Conservation (phyloP, 35 echinoderm and acorn worm species). For the Heliocidaris tuberculata region DNA sequence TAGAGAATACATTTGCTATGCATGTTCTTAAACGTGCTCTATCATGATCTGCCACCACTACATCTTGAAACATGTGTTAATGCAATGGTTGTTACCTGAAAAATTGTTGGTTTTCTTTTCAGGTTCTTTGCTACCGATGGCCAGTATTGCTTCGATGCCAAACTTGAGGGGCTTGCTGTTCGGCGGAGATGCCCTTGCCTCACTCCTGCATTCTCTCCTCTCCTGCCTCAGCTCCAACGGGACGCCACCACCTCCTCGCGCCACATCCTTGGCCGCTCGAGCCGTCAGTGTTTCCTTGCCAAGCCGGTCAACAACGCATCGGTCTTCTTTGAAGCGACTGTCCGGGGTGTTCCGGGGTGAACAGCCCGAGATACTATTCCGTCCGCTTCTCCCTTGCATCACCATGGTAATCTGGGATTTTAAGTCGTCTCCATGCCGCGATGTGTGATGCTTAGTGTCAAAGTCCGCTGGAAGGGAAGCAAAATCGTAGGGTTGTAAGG, state of each 20-base stretch:
- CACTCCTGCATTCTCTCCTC: background rate
- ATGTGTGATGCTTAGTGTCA: background rate
- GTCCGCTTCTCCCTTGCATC: slow-evolving; percentile 1
- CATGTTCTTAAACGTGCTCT: too few species aligned
- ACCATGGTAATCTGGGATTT: slow-evolving; percentile 4
- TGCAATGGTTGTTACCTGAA: background rate
- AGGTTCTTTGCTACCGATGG: background rate
- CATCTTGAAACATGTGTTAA: too few species aligned
- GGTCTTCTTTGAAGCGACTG: background rate
- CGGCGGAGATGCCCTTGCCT: background rate
- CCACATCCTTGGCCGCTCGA: background rate
- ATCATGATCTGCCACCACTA: too few species aligned
- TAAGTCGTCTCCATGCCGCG: background rate
- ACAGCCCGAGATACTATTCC: too few species aligned
- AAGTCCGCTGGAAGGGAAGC: background rate
- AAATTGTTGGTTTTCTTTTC: background rate
- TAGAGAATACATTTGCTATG: too few species aligned
- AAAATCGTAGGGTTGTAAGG: slow-evolving; percentile 1
- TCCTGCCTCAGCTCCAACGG: background rate
- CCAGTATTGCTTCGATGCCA: slow-evolving; percentile 27
- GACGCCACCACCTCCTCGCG: background rate
- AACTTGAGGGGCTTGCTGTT: slow-evolving; percentile 13
- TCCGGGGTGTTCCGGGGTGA: background rate
- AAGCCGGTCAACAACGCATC: background rate
- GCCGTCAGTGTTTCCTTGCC: background rate